Evolutionary conservation across 23 tunicate genomes (phyloP).

Genomic region (Ciona savignyi): DNA sequence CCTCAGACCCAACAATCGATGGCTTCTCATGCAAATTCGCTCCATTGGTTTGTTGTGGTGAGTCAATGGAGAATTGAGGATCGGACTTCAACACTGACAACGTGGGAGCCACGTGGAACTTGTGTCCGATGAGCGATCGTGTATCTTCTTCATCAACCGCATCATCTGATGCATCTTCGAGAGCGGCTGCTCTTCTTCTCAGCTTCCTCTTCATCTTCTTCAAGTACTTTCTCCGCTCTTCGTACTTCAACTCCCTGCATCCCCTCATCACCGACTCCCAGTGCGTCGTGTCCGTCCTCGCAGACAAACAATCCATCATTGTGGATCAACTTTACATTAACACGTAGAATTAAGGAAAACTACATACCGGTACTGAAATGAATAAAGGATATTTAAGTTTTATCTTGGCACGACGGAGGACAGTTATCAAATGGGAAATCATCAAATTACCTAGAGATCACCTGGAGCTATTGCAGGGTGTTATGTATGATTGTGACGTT

Average conservation of each 20-base stretch:
- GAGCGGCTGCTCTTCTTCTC: slow-evolving; percentile 22
- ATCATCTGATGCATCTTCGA: neutral
- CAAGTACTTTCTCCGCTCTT: slow-evolving; percentile 39
- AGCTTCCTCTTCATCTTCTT: slow-evolving; percentile 40
- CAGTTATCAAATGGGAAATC: too few species aligned
- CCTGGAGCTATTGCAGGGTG: too few species aligned
- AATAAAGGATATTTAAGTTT: too few species aligned
- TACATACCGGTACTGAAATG: too few species aligned
- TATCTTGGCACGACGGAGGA: too few species aligned
- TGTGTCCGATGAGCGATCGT: neutral
- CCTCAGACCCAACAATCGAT: neutral
- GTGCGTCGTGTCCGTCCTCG: neutral
- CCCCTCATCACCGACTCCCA: neutral
- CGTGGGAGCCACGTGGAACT: neutral
- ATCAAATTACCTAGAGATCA: too few species aligned
- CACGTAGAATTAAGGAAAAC: too few species aligned
- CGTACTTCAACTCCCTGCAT: slow-evolving; percentile 8
- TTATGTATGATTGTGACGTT: too few species aligned
- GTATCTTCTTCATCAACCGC: neutral
- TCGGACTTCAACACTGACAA: neutral
- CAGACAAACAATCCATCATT: too few species aligned
- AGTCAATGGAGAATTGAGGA: neutral
- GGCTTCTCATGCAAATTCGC: neutral
- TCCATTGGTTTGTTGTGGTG: neutral
- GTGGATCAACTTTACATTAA: too few species aligned